Base-by-base conservation (phyloP, 1,140 invertebrate genomes). In the Caenorhabditis remanei region DNA sequence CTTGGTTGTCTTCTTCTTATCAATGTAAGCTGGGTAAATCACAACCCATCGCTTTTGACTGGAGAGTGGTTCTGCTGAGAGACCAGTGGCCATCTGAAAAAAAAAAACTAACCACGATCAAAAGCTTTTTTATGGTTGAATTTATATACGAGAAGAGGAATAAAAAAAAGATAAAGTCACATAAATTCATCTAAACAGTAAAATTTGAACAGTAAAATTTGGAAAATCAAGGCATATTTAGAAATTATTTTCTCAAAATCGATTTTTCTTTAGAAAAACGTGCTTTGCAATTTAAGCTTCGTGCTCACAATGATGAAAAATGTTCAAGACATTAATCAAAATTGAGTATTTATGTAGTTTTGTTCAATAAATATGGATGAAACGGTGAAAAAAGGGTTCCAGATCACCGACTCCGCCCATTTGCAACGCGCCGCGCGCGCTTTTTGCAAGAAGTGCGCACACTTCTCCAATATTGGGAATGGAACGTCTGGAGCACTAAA, bases 1-100 rank as follows among this genome's bases (percentile, higher is more conserved):
- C 3, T 96, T 95, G 46, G 96, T 92, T 0, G 96, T 96, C 93
- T 96, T 98, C 91, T 97, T 98, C 89, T 95, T 97, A 91, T 99
- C 99, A 32, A 99, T 94, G 90, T 99, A 99, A 0, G 96, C 95
- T 58, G 98, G 98, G 94, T 99, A 99, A 85, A 99, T 96, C 90
- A 96, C 97, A 85, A 98, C 95, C 97, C 97, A 99, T 91, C 97
- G 88, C 6, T 67, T 67, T 71, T 85, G 58, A 63, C 92, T 91
- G 9, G 91, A 92, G 71, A 87, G 85, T 24, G 90, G 65, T 79
- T 91, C 71, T 2, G 71, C 50, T 5, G 71, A 19, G 43, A 71
- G 14, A 13, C 7, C 71, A 53, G 46, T 79, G n/a, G 21, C 24
- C 71, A 79, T 79, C 71, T 79, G 71, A 50, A 79, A 53, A 14